A percentile compares a stretch with the other conserved stretches of the same genome.
These are phyloP conservation scores for Caenorhabditis zanzibari DNA, from an alignment of 2,888 invertebrate species.

Conservation along the genomic window DNA sequence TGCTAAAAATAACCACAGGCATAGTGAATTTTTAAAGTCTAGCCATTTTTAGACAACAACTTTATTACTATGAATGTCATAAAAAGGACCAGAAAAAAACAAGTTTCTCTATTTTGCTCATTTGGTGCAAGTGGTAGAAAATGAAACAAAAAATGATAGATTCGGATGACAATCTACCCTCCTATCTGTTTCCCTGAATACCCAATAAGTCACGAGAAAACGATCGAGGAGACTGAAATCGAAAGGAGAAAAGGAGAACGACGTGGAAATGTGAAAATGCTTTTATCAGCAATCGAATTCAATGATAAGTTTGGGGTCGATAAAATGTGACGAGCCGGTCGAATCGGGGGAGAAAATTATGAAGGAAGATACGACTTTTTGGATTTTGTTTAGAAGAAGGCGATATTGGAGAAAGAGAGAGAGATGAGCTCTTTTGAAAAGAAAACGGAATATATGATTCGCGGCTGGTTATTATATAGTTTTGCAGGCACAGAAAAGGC, in stretches of 20 bases:
- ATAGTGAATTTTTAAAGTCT: no score
- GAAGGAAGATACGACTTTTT: slow-evolving; percentile 1
- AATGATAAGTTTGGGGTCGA: slow-evolving; percentile 30
- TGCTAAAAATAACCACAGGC: no score
- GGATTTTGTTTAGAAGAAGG: not conserved
- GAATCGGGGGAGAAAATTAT: not conserved
- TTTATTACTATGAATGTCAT: no score
- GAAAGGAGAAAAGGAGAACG: slow-evolving; percentile 9
- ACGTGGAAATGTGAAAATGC: slow-evolving; percentile 32
- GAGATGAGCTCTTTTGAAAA: slow-evolving; percentile 31
- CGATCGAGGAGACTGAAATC: slow-evolving; percentile 14
- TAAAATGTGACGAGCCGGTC: slow-evolving; percentile 21
- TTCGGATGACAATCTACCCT: not conserved
- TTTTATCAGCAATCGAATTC: slow-evolving; percentile 33
- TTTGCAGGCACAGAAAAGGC: slow-evolving; percentile 11
- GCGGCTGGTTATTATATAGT: slow-evolving; percentile 35
- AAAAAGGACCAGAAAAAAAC: no score
- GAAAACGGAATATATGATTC: slow-evolving; percentile 47
- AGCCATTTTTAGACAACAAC: no score
- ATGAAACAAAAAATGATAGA: not conserved
- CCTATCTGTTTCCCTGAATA: slow-evolving; percentile 15
- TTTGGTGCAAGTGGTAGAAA: not conserved
- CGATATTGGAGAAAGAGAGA: not conserved
- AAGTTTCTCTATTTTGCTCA: no score
- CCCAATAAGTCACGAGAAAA: slow-evolving; percentile 31